Conservation (phyloP, 2,113 vertebrate species). For the Urocolius indicus region DNA sequence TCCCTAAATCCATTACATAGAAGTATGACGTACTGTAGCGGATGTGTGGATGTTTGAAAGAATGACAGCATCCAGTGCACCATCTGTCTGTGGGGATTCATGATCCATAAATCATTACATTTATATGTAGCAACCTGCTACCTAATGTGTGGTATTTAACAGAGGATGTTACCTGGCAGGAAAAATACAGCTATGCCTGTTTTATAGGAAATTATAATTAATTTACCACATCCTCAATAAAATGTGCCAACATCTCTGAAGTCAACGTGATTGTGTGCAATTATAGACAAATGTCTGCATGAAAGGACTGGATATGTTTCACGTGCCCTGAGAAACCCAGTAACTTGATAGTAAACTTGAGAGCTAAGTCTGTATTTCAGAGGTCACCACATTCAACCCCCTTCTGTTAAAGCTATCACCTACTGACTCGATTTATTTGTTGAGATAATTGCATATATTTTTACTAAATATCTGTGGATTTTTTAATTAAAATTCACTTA, state of each 20-base stretch:
- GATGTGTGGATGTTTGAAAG: neutral
- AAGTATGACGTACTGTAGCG: neutral
- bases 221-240: neutral
- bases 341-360: neutral
- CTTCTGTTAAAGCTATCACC: conserved; percentile 41
- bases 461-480: conserved; percentile 38
- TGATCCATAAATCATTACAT: neutral
- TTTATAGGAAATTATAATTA: neutral
- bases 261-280: rapidly evolving
- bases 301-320: neutral
- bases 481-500: conserved; percentile 46
- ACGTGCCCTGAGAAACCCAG: neutral
- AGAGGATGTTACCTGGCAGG: neutral
- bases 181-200: neutral
- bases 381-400: neutral
- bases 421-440: conserved; percentile 50
- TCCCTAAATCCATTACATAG: neutral
- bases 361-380: neutral
- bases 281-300: neutral
- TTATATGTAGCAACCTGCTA: neutral
- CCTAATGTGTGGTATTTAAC: neutral
- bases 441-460: conserved; percentile 55
- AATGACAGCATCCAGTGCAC: neutral
- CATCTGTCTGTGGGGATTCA: neutral
- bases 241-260: neutral